Conservation (phyloP, 2,797 vertebrate species). For the Poeciliopsis infans region DNA sequence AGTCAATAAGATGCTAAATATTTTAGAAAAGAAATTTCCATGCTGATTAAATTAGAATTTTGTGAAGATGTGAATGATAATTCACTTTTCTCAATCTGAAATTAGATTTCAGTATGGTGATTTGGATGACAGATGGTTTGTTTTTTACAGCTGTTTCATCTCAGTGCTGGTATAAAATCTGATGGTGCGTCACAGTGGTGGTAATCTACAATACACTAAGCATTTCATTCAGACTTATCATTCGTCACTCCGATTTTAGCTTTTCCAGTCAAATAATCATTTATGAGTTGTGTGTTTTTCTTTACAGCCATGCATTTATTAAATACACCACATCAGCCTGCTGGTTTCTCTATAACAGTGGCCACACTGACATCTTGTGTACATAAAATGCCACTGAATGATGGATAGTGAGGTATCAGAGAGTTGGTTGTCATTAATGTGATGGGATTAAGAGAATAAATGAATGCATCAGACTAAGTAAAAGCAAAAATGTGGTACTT, state of each 20-base stretch:
- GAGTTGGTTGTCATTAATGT: neutral
- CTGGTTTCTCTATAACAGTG: neutral
- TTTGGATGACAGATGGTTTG: constrained; percentile 21
- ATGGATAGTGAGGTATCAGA: neutral
- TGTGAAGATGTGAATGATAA: constrained; percentile 21
- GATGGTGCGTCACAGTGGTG: neutral
- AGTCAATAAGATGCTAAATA: constrained; percentile 10
- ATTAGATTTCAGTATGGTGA: constrained; percentile 9
- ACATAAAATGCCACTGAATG: constrained; percentile 2
- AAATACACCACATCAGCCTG: neutral
- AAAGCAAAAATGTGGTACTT: neutral
- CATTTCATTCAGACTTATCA: constrained; percentile 8
- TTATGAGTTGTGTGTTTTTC: constrained; percentile 8
- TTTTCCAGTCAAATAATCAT: constrained; percentile 15
- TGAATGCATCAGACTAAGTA: neutral
- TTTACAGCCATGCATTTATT: constrained; percentile 5
- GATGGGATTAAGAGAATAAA: neutral
- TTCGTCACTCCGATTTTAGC: neutral
- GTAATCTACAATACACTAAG: neutral
- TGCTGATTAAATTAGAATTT: constrained; percentile 17
- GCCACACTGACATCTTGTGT: constrained; percentile 57
- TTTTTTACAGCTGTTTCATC: constrained; percentile 3
- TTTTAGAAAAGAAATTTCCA: constrained; percentile 23
- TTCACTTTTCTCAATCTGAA: constrained; percentile 14
- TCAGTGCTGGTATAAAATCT: constrained; percentile 6